phyloP scores from a whole-genome alignment of 2,113 vertebrate species.

The Alexandromys fortis region DNA sequence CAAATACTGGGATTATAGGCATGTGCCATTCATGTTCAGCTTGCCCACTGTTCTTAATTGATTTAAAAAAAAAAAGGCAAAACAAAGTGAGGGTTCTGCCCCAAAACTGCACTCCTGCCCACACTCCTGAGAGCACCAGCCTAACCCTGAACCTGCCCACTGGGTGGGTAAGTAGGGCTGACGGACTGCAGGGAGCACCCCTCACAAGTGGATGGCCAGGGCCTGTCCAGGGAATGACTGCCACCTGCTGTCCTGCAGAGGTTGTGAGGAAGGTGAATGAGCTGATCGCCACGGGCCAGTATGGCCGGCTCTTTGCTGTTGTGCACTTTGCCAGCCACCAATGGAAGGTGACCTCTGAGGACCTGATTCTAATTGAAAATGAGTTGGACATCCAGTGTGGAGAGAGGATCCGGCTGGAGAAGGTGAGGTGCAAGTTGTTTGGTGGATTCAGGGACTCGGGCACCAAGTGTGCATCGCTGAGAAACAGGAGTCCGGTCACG shows the following conservation, averaged over 20 bases:
- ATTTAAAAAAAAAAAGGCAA: background rate
- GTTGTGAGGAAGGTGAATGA: conserved; percentile 88
- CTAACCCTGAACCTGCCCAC: background rate
- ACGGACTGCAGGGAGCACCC: too few relatives aligned
- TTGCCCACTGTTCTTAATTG: background rate
- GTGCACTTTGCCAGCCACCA: conserved; percentile 93
- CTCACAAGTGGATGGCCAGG: fast-evolving
- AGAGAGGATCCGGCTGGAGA: conserved; percentile 90
- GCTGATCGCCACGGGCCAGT: conserved; percentile 82
- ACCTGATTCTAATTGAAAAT: conserved; percentile 91
- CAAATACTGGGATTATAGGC: background rate
- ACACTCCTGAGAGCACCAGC: background rate
- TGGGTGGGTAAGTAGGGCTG: fast-evolving
- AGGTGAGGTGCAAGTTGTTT: conserved; percentile 82
- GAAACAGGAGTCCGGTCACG: background rate
- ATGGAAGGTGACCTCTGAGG: conserved; percentile 92
- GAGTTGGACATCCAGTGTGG: conserved; percentile 88
- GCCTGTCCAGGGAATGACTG: background rate
- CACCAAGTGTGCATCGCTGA: background rate
- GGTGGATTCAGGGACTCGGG: fast-evolving
- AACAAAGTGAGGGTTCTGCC: background rate
- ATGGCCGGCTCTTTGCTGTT: conserved; percentile 91
- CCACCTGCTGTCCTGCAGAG: conserved; percentile 73
- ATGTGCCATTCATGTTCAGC: background rate
- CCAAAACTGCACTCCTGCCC: background rate